Base-by-base conservation (phyloP, 2,113 vertebrate genomes). In the Nothoprocta perdicaria region DNA sequence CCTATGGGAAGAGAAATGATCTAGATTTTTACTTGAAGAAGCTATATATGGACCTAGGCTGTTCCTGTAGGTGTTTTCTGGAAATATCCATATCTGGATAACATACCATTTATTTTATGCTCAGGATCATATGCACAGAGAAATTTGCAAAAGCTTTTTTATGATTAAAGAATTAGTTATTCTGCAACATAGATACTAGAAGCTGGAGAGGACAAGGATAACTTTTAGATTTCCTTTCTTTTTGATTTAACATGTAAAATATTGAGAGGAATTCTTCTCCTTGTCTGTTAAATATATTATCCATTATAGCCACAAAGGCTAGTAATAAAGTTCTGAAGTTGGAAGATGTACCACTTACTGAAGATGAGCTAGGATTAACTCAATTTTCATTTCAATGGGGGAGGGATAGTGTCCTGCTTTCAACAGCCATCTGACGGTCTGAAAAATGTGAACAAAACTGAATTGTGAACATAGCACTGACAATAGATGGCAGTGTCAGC, bases 401-500 rank as follows among this genome's bases (percentile, higher is more conserved):
- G 41, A 69, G 76, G 6, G 8, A 10, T 6, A 85, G 67, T 14
- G 3, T 11, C 50, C 61, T 86, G 19, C 2, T 67, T 91, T 82
- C 71, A 67, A 14, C 9, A 31, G n/a, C 16, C 3, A 10, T 31
- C 73, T 61, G 22, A 76, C 9, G 7, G 43, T 9, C 22, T 68
- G 17, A 13, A 55, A 65, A 91, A 76, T 65, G 14, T 48, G 48
- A 48, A 23, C 48, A 77, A 11, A 46, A 33, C 89, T 57, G 62
- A 72, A 46, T 14, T 67, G 10, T 38, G 57, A 86, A 33, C 8
- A 4, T 9, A 48, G 14, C 6, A 46, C 10, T 66, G 75, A 72
- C 95, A 91, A 13, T 91, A 96, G 96, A 45, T 97, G 96, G 96
- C 94, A 93, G 84, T 92, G 77, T 86, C 1, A 26, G 72, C 72